A percentile compares a stretch with the other conserved stretches of the same genome.
Conservation (phyloP, 2,113 vertebrate genomes). For the Sylvicapra grimmia region DNA sequence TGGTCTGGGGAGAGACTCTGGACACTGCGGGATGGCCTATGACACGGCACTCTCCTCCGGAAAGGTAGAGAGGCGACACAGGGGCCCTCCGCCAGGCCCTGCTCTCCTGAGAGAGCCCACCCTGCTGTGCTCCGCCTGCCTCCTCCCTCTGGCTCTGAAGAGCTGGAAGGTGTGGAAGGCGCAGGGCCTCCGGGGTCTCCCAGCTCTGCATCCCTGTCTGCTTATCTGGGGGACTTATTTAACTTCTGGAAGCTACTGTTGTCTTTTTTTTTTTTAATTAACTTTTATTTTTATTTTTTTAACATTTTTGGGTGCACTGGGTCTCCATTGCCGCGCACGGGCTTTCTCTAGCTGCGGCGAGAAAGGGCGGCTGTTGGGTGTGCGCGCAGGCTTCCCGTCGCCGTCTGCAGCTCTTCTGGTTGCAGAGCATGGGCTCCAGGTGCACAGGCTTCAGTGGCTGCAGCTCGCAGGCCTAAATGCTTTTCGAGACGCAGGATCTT, state of each 20-base stretch:
- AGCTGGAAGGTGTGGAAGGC: background rate
- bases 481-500: fast-evolving
- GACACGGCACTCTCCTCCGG: background rate
- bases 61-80: background rate
- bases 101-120: background rate
- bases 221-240: background rate
- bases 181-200: background rate
- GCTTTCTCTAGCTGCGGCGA: background rate
- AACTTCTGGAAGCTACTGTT: background rate
- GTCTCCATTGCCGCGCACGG: fast-evolving
- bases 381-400: fast-evolving
- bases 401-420: fast-evolving
- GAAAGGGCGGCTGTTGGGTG: background rate
- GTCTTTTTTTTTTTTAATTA: background rate
- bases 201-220: background rate
- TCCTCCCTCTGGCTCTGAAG: background rate
- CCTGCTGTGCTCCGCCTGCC: background rate
- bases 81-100: background rate
- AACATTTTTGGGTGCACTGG: background rate
- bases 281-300: background rate
- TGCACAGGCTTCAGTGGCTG: background rate
- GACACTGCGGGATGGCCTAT: background rate
- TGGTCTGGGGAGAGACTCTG: background rate
- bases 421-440: background rate
- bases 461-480: background rate